Evolutionary conservation across 2,113 vertebrate species (phyloP).

Genomic region (Calonectris borealis): DNA sequence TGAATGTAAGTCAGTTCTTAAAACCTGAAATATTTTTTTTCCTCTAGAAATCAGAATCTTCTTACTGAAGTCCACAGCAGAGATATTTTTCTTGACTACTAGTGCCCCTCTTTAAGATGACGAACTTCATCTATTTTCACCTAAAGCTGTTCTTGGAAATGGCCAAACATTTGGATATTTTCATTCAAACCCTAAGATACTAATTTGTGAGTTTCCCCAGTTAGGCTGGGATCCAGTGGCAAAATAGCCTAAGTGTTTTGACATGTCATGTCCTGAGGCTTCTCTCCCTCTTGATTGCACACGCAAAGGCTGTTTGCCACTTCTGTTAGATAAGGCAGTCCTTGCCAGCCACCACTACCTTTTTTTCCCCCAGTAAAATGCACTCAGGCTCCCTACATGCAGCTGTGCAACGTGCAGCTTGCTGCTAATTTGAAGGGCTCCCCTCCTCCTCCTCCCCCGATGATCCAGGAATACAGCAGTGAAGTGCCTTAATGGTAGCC

Average conservation of each 20-base stretch:
- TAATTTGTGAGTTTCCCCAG: neutral
- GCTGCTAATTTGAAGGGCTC: neutral
- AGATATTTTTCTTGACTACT: neutral
- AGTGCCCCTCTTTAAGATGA: neutral
- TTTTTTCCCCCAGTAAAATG: neutral
- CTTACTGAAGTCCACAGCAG: neutral
- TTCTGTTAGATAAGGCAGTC: neutral
- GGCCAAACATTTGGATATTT: neutral
- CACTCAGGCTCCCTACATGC: neutral
- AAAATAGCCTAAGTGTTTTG: neutral
- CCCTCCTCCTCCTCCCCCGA: slow-evolving; percentile 7
- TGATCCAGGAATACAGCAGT: slow-evolving; percentile 10
- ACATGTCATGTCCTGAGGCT: neutral
- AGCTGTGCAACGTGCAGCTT: neutral
- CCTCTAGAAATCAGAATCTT: neutral
- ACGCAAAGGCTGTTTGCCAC: neutral
- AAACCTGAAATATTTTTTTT: neutral
- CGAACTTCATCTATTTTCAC: neutral
- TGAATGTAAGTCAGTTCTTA: neutral
- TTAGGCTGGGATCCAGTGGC: neutral
- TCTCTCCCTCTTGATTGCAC: neutral
- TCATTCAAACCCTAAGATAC: neutral
- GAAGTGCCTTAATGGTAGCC: slow-evolving; percentile 34
- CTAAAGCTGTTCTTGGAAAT: neutral
- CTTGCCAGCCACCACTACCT: neutral